Evolutionary conservation across 2,797 vertebrate genomes (phyloP), one percentile per base, ranked within the genome.

Genomic region (Semaprochilodus insignis): DNA sequence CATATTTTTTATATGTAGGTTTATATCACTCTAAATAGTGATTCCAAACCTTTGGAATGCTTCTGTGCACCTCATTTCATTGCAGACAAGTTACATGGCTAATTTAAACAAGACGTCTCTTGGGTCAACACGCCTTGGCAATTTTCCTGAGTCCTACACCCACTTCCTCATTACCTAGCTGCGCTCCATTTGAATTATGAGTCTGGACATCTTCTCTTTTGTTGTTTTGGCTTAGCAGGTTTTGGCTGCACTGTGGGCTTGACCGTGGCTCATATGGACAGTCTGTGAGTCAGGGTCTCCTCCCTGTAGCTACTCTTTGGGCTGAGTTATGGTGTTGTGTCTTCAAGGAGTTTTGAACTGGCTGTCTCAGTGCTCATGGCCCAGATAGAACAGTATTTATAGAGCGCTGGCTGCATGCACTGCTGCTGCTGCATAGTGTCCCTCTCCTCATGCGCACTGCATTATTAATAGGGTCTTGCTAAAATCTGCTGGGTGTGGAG

Each of bases 311-410:
- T 27, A 48, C 36, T 48, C 62, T 78, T 51, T 14, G 31, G 40
- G 17, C 72, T 62, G 62, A 67, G 34, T 76, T 76, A 76, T 82
- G 51, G 65, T 36, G 73, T 16, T 66, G 57, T 78, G 83, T 77
- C 69, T 81, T 81, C 72, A 40, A 21, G 34, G 74, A 72, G 59
- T 79, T 48, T 36, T 54, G 59, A 52, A 40, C 8, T 67, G 78
- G 16, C 72, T 66, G 77, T 82, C 74, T 81, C 83, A 23, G 70
- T 27, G 54, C 72, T 81, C 84, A 10, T 81, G 69, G 82, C 83
- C 87, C 91, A 94, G 92, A 87, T 94, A 92, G 91, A 91, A 91
- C 91, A 85, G 83, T 95, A 94, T 95, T 94, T 95, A 92, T 95
- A 94, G 93, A 90, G 74, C 7, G 54, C 54, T 87, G 19, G 77